phyloP scores from a whole-genome alignment of 2,113 vertebrate genomes.

The Circaetus gallicus region DNA sequence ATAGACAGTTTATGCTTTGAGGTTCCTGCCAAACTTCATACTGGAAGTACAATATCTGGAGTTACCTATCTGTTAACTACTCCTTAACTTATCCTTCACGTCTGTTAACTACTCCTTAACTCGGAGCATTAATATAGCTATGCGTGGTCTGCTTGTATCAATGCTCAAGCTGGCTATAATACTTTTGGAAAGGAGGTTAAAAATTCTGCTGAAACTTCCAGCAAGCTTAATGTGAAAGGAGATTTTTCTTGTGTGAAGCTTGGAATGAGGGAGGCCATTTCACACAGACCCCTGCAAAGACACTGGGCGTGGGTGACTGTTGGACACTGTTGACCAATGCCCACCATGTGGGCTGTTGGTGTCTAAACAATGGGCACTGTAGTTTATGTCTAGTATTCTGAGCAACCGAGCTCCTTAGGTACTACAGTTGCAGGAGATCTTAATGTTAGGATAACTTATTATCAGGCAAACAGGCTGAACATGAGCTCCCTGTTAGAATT shows the following conservation, averaged over 20 bases:
- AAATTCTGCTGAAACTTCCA: not conserved
- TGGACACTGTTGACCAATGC: not conserved
- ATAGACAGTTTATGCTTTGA: not conserved
- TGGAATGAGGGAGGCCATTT: not conserved
- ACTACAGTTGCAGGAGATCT: not conserved
- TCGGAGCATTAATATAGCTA: not conserved
- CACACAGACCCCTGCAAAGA: not conserved
- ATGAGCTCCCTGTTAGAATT: not conserved
- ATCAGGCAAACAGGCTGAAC: not conserved
- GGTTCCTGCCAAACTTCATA: not conserved
- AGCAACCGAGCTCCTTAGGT: not conserved
- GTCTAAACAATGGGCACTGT: not conserved
- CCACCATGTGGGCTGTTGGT: not conserved
- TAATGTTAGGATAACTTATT: not conserved
- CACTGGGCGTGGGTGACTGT: rapidly evolving
- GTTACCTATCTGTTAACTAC: not conserved
- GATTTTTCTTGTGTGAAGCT: not conserved
- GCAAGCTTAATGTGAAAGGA: not conserved
- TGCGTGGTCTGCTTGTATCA: not conserved
- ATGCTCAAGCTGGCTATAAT: not conserved
- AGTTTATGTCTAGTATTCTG: not conserved
- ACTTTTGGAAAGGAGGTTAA: not conserved
- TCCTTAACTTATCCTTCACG: not conserved
- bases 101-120: not conserved
- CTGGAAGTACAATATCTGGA: not conserved